Evolutionary conservation across 2,888 invertebrate species (phyloP).

Genomic region (Coelinius sp.): DNA sequence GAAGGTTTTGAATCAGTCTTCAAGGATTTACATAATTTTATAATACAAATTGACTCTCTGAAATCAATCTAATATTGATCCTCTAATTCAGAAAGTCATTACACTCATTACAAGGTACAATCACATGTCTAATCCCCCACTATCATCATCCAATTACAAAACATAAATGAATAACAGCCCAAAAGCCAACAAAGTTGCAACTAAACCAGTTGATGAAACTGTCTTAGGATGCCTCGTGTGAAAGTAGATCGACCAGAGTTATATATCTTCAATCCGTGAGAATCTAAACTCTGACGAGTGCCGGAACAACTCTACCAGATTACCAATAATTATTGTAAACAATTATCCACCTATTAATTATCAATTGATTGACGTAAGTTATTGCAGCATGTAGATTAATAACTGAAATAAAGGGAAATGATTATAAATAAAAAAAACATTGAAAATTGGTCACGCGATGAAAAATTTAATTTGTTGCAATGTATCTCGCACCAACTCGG

Average conservation of each 20-base stretch:
- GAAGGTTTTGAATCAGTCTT: not conserved
- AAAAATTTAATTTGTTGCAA: constrained; percentile 32
- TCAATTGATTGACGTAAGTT: constrained; percentile 30
- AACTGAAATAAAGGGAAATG: not conserved
- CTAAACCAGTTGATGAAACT: not conserved
- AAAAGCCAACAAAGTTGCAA: constrained; percentile 1
- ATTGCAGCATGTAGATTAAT: constrained; percentile 9
- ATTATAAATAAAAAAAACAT: not conserved
- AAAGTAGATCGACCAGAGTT: constrained; percentile 21
- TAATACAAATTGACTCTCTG: not conserved
- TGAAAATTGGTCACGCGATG: constrained; percentile 26
- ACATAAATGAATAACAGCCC: not conserved
- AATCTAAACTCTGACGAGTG: constrained; percentile 29
- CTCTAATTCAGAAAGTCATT: no score
- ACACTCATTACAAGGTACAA: no score
- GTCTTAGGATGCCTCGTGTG: constrained; percentile 14
- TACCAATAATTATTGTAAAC: constrained; percentile 34
- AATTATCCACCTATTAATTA: constrained; percentile 39
- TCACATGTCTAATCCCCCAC: no score
- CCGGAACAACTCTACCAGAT: constrained; percentile 25
- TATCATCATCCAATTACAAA: not conserved
- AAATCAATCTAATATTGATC: no score
- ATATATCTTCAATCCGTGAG: constrained; percentile 19
- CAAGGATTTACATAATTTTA: no score
- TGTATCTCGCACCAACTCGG: constrained; percentile 2